Conservation (phyloP, 2,113 vertebrate genomes). For the Nyctibius bracteatus region DNA sequence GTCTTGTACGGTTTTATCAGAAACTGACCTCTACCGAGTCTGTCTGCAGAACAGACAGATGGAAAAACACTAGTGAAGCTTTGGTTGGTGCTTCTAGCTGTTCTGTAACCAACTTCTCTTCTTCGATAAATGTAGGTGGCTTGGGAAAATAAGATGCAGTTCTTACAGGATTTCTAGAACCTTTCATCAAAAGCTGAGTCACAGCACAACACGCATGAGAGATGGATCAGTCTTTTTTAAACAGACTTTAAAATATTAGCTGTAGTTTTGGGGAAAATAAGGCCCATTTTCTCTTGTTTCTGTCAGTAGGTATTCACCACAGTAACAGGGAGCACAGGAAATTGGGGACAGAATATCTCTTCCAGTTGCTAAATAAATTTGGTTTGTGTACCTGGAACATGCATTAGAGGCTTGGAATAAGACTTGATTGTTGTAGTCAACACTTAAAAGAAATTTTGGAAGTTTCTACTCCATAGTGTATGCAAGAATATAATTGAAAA, state of each 20-base stretch:
- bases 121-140: not conserved
- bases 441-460: not conserved
- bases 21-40: not conserved
- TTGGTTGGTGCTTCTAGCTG: not conserved
- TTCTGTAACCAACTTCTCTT: not conserved
- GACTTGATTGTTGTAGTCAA: not conserved
- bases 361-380: not conserved
- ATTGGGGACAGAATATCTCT: not conserved
- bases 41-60: not conserved
- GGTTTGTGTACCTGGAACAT: not conserved
- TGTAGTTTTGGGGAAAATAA: not conserved
- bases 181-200: not conserved
- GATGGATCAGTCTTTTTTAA: not conserved
- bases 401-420: not conserved
- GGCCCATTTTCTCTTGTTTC: not conserved
- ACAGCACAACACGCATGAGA: not conserved
- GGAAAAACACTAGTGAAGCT: not conserved
- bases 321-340: not conserved
- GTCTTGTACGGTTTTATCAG: not conserved
- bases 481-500: not conserved
- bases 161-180: not conserved
- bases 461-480: not conserved
- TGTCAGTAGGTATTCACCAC: not conserved
- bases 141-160: not conserved
- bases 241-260: not conserved